Evolutionary conservation across 2,797 vertebrate genomes (phyloP), one percentile per base, ranked within the genome.

Genomic region (Gambelia wislizenii): DNA sequence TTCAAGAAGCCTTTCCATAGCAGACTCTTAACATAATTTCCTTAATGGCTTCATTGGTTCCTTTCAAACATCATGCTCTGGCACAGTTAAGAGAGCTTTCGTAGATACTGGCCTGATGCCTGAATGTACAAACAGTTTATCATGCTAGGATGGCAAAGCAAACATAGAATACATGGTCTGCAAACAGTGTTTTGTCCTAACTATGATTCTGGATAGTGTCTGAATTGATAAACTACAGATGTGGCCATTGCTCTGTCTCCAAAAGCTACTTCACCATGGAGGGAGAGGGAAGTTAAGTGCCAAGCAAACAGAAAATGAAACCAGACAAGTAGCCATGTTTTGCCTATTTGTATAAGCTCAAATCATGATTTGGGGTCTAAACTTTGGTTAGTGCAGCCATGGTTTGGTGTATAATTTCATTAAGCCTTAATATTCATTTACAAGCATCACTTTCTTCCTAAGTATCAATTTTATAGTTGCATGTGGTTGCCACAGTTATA

Each of bases 1-100:
- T 91, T 84, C 18, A 64, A 80, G 69, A 39, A 22, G 25, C 42
- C 42, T 75, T 81, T 52, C 25, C 36, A 39, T 56, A 59, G 52
- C 39, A 87, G 6, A 78, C 25, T 74, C n/a, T 80, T 83, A 79
- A 70, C 22, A 80, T 82, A 42, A 87, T 39, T 49, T 75, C 49
- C 74, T 83, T n/a, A 36, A 10, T 79, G 47, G 8, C 8, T 12
- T 78, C 33, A 30, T 39, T 47, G 14, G 42, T 39, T 84, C 5
- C 42, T 22, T 70, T 89, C 39, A 70, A 78, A 27, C 1, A 79
- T 59, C 16, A 27, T 27, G 61, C 13, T 44, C 20, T n/a, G 22
- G 33, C 69, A 49, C 18, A 36, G 25, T 61, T 61, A 33, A 61
- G 36, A 59, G 20, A 16, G 10, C 13, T 56, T 87, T 87, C 52